These are phyloP conservation scores for Tylochromis polylepis DNA, from an alignment of 2,113 vertebrate genomes.

Conservation along the genomic window DNA sequence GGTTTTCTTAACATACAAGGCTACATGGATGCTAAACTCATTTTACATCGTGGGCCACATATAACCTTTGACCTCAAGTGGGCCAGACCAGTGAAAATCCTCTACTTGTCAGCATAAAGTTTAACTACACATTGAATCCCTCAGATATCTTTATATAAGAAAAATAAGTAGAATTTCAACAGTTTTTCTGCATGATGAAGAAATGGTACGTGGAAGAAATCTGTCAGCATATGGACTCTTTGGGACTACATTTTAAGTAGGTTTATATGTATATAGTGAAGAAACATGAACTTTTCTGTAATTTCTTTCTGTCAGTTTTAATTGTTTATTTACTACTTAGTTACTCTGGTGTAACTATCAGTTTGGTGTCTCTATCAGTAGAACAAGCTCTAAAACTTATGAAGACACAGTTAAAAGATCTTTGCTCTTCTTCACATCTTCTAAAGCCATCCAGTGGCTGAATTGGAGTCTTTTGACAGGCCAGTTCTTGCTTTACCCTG, in stretches of 20 bases:
- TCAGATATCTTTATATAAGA: too few relatives aligned
- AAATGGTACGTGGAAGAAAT: not conserved
- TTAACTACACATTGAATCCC: not conserved
- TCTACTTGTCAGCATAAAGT: not conserved
- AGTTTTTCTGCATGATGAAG: not conserved
- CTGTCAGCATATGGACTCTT: not conserved
- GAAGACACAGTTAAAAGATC: not conserved
- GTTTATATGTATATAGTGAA: not conserved
- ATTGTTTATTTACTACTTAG: not conserved
- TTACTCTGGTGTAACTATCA: not conserved
- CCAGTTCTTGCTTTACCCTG: not conserved
- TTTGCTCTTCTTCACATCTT: not conserved
- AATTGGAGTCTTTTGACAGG: not conserved
- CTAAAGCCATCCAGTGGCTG: not conserved
- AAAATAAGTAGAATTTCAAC: not conserved
- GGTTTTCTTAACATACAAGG: not conserved
- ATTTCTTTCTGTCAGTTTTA: not conserved
- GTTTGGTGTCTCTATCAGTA: not conserved
- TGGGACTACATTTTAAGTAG: not conserved
- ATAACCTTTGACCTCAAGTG: not conserved
- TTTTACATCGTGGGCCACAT: not conserved
- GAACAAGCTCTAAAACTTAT: not conserved
- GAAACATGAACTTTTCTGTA: not conserved
- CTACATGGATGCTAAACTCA: not conserved
- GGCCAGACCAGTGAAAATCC: not conserved